Conservation (phyloP, 2,888 invertebrate genomes). For the Mythimna impura region DNA sequence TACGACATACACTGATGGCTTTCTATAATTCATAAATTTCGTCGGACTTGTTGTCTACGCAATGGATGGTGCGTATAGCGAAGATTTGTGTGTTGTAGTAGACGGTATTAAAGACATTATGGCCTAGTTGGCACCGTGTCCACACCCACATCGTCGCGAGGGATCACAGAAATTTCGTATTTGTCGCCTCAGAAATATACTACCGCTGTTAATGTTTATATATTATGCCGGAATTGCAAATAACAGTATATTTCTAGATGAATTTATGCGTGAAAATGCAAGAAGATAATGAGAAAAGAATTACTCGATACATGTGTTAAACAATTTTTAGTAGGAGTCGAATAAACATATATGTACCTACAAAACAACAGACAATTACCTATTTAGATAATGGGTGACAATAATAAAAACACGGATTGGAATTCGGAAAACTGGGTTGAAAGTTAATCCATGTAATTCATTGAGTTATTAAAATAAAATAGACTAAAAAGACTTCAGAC, state of each 20-base stretch:
- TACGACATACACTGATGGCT: conserved; percentile 64
- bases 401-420: conserved; percentile 8
- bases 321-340: not conserved
- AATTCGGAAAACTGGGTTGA: conserved; percentile 22
- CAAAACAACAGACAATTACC: not conserved
- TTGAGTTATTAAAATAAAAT: conserved; percentile 20
- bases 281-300: not conserved
- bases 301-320: not conserved
- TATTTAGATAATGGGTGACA: not conserved
- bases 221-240: conserved; percentile 62
- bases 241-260: conserved; percentile 32
- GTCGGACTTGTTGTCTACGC: conserved; percentile 40
- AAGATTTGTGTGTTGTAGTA: conserved; percentile 66
- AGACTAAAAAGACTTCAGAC: not conserved
- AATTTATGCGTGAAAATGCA: conserved; percentile 33
- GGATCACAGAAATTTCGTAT: conserved; percentile 81
- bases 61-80: conserved; percentile 64
- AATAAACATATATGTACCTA: conserved; percentile 2
- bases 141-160: conserved; percentile 77
- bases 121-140: conserved; percentile 86
- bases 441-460: conserved; percentile 25
- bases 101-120: conserved; percentile 79
- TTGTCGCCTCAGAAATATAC: conserved; percentile 69
- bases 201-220: conserved; percentile 58
- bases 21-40: conserved; percentile 8